Percentiles rank a stretch among this genome's conserved stretches.
Conservation (phyloP, 2,888 invertebrate genomes). For the Dynastes grantii region DNA sequence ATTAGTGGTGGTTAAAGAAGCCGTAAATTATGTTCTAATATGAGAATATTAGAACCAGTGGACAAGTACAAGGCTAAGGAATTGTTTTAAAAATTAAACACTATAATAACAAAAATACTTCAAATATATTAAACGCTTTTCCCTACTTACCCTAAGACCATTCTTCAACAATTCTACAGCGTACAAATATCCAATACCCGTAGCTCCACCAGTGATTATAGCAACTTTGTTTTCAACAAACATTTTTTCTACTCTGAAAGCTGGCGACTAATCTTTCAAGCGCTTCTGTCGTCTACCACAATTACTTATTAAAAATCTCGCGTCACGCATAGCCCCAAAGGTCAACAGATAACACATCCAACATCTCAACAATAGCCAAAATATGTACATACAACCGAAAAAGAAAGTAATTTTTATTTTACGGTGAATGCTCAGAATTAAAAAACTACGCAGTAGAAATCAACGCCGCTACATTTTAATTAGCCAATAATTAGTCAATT, state of each 20-base stretch:
- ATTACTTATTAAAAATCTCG: background rate
- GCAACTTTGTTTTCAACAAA: slow-evolving; percentile 56
- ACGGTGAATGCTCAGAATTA: too few relatives aligned
- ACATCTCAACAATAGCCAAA: background rate
- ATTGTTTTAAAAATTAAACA: too few relatives aligned
- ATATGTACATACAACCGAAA: background rate
- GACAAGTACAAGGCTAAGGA: too few relatives aligned
- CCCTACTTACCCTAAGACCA: slow-evolving; percentile 54
- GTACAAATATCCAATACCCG: slow-evolving; percentile 58
- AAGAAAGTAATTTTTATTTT: background rate
- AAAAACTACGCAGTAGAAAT: too few relatives aligned
- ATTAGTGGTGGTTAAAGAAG: too few relatives aligned
- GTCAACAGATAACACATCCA: too few relatives aligned
- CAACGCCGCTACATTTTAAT: too few relatives aligned
- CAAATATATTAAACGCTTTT: background rate
- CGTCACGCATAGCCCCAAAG: too few relatives aligned
- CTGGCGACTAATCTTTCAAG: background rate
- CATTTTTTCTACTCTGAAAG: background rate
- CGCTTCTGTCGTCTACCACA: background rate
- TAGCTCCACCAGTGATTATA: slow-evolving; percentile 60
- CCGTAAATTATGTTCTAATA: too few relatives aligned
- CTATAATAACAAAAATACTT: too few relatives aligned
- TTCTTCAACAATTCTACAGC: slow-evolving; percentile 57
- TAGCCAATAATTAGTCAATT: too few relatives aligned
- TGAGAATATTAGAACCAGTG: too few relatives aligned